Evolutionary conservation across 2,797 vertebrate genomes (phyloP).

Genomic region (Psittacula derbiana): DNA sequence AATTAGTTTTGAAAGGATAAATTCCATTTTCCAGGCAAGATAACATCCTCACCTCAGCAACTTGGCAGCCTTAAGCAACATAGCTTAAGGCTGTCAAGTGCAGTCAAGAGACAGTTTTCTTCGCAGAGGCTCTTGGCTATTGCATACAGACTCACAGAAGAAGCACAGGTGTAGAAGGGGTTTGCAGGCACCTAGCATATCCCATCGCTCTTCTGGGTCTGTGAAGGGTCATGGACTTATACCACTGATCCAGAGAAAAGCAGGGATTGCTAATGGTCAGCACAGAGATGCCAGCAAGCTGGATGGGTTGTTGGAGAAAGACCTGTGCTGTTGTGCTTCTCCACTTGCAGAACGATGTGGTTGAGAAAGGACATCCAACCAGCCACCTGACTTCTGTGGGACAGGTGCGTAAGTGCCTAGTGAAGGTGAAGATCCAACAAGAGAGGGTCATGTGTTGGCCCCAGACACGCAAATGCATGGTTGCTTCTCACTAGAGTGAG

Average conservation of each 20-base stretch:
- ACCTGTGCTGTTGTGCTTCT: neutral
- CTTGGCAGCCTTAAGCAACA: neutral
- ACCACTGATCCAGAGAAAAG: neutral
- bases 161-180: neutral
- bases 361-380: neutral
- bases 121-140: neutral
- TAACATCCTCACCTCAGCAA: neutral
- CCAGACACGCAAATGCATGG: fast-evolving
- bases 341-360: neutral
- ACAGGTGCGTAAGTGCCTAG: neutral
- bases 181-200: neutral
- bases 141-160: neutral
- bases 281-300: neutral
- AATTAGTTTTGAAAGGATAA: neutral
- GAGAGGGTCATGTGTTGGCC: neutral
- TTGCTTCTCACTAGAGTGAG: neutral
- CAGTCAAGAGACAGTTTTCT: neutral
- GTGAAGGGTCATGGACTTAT: neutral
- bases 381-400: neutral
- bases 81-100: neutral
- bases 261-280: neutral
- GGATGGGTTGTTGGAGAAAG: neutral
- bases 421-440: neutral
- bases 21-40: neutral
- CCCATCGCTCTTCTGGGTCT: neutral